A percentile compares a stretch with the other conserved stretches of the same genome.
phyloP scores from a whole-genome alignment of 2,797 vertebrate species.

The Odontamblyopus lacepedii region DNA sequence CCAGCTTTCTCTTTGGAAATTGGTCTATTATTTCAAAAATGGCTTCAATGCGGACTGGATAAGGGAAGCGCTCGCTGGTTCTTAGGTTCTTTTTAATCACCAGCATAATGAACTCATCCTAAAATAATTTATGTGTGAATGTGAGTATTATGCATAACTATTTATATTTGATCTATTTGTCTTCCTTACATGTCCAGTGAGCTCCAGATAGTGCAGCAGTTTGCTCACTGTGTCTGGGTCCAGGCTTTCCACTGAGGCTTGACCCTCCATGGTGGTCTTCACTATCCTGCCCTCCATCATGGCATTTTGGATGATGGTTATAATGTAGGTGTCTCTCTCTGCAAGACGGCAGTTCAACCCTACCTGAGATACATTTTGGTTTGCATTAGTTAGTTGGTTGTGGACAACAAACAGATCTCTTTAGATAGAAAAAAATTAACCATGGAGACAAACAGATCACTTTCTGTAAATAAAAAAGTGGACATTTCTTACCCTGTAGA shows the following conservation, averaged over 20 bases:
- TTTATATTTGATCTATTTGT: background rate
- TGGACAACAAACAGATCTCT: background rate
- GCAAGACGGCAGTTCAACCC: conserved; percentile 78
- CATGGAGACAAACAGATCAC: background rate
- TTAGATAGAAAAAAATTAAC: background rate
- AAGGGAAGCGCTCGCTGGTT: conserved; percentile 78
- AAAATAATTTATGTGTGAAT: conserved; percentile 11
- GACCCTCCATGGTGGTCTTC: conserved; percentile 71
- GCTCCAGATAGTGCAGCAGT: conserved; percentile 77
- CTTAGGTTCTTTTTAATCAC: conserved; percentile 80
- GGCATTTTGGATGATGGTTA: conserved; percentile 83
- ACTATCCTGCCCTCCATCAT: conserved; percentile 83
- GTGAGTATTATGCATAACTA: background rate
- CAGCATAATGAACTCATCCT: conserved; percentile 80
- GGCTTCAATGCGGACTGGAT: conserved; percentile 77
- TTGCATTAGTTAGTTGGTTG: background rate
- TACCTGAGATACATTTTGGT: conserved; percentile 37
- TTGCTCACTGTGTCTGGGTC: conserved; percentile 76
- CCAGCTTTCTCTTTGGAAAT: conserved; percentile 78
- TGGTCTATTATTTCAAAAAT: conserved; percentile 81
- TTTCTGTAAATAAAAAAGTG: background rate
- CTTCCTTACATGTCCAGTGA: conserved; percentile 57
- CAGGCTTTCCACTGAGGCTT: conserved; percentile 69
- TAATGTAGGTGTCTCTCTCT: conserved; percentile 78
- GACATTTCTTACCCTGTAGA: background rate